Evolutionary conservation across 2,888 invertebrate genomes (phyloP).

Genomic region (Tenodera sinensis): DNA sequence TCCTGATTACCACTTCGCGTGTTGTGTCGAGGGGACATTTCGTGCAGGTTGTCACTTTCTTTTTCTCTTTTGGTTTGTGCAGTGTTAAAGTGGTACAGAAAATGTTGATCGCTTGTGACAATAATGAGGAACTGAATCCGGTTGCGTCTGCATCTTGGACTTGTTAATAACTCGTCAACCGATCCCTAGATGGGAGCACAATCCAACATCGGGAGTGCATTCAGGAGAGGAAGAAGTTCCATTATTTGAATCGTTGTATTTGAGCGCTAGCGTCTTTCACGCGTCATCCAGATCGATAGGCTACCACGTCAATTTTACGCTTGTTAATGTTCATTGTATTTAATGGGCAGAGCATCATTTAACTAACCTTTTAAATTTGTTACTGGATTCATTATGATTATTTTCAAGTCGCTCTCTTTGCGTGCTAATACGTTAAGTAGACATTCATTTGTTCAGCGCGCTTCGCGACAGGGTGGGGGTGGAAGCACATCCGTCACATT

Average conservation of each 20-base stretch:
- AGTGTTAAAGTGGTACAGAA: not conserved
- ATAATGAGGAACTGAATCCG: not conserved
- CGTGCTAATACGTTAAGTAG: not conserved
- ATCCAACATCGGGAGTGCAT: not conserved
- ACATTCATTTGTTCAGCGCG: not conserved
- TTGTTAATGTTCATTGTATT: not conserved
- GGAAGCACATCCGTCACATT: constrained; percentile 10
- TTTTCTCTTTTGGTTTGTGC: not conserved
- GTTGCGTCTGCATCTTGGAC: not conserved
- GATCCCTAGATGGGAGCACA: constrained; percentile 2
- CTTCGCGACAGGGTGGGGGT: not conserved
- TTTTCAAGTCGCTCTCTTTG: not conserved
- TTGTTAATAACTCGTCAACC: not conserved
- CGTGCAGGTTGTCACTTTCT: not conserved
- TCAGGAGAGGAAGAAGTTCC: not conserved
- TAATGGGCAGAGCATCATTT: not conserved
- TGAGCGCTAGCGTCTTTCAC: constrained; percentile 11
- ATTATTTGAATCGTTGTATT: not conserved
- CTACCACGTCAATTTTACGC: constrained; percentile 1
- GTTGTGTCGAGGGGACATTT: not conserved
- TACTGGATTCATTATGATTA: not conserved
- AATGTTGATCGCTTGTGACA: not conserved
- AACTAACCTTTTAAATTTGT: not conserved
- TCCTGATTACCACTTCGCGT: constrained; percentile 22
- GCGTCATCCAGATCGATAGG: not conserved